A percentile compares a stretch with the other conserved stretches of the same genome.
phyloP scores from a whole-genome alignment of 2,797 vertebrate species.

The Sciurus vulgaris region DNA sequence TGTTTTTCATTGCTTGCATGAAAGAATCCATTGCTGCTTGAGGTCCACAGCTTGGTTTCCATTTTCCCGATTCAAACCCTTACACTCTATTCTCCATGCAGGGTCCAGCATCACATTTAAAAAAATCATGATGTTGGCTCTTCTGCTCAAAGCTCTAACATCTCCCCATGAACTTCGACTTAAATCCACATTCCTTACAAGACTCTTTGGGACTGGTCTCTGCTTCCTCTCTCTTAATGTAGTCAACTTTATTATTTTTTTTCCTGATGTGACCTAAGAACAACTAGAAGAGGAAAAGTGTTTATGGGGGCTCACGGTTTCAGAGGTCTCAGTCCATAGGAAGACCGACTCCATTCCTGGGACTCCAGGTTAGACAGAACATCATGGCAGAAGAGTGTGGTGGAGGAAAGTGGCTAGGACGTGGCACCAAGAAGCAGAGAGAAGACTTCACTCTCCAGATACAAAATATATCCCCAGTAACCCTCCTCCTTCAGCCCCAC shows the following conservation, averaged over 20 bases:
- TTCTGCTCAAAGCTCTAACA: neutral
- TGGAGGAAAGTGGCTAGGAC: too few species aligned
- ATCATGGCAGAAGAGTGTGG: too few species aligned
- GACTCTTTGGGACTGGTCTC: neutral
- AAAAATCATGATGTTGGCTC: neutral
- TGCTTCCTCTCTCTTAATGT: neutral
- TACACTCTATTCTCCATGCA: neutral
- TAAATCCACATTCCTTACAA: neutral
- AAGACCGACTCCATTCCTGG: too few species aligned
- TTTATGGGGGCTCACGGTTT: too few species aligned
- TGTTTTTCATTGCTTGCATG: neutral
- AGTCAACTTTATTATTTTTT: neutral
- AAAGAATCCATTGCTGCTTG: neutral
- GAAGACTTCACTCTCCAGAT: too few species aligned
- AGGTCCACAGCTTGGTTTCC: neutral
- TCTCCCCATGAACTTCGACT: neutral
- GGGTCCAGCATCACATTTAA: neutral
- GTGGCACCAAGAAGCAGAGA: too few species aligned
- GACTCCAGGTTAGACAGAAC: too few species aligned
- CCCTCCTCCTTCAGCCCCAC: too few species aligned
- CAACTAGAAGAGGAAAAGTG: too few species aligned
- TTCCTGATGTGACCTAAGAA: neutral
- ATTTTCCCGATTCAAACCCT: neutral
- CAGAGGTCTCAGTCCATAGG: too few species aligned
- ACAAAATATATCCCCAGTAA: too few species aligned